phyloP scores from a whole-genome alignment of 37 sponge, comb jelly and placozoan genomes.

The Ianthella basta region DNA sequence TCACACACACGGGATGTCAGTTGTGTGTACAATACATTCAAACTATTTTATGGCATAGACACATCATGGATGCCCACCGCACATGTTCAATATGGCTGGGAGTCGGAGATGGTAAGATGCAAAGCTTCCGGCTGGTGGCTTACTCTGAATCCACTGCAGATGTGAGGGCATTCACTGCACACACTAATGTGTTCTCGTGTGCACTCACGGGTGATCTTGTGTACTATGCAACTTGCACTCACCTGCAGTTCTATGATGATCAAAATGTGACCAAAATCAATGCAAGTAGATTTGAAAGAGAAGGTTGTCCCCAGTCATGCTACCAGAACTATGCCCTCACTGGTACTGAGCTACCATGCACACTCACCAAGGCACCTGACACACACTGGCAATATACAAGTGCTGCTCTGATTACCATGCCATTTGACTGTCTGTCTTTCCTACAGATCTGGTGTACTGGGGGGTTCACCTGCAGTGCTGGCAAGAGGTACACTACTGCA shows the following conservation, averaged over 20 bases:
- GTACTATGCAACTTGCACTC: not conserved
- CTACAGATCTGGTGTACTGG: constrained; percentile 67
- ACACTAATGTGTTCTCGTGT: not conserved
- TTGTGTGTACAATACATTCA: not conserved
- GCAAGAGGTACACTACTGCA: constrained; percentile 39
- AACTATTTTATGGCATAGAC: constrained; percentile 2
- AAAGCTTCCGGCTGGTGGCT: constrained; percentile 50
- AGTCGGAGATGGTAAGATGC: constrained; percentile 56
- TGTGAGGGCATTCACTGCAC: not conserved
- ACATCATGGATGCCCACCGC: constrained; percentile 59
- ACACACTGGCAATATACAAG: no score
- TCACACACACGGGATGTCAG: no score
- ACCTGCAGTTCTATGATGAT: constrained; percentile 53
- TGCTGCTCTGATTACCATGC: no score
- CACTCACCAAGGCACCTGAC: constrained; percentile 11
- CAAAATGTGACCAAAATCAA: constrained; percentile 53
- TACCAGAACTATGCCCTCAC: constrained; percentile 48
- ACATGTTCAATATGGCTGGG: constrained; percentile 84
- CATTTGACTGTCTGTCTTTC: not conserved
- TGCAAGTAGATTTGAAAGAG: constrained; percentile 40
- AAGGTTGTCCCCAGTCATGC: constrained; percentile 47
- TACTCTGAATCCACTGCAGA: constrained; percentile 71
- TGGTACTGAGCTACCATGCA: constrained; percentile 5
- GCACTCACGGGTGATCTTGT: not conserved
- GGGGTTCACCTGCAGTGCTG: constrained; percentile 75